Conservation (phyloP, 2,113 vertebrate species). For the Nansenia antarctica region DNA sequence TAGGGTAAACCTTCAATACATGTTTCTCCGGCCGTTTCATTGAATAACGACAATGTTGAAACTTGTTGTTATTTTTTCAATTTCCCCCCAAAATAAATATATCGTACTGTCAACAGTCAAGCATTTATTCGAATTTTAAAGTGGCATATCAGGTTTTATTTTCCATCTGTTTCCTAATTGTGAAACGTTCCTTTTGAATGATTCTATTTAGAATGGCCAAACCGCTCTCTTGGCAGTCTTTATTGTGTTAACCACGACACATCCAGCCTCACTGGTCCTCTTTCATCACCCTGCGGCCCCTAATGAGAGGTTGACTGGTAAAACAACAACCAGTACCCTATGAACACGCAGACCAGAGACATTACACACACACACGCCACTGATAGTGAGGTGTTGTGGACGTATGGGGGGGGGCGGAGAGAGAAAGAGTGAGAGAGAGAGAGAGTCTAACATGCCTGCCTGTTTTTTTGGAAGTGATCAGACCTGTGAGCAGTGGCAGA, state of each 20-base stretch:
- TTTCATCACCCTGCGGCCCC: conserved; percentile 52
- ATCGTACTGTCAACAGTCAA: not conserved
- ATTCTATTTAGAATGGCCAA: conserved; percentile 41
- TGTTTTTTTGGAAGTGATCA: conserved; percentile 12
- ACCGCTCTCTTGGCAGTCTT: conserved; percentile 42
- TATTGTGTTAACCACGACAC: conserved; percentile 55
- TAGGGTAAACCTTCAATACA: no score
- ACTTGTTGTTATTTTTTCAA: no score
- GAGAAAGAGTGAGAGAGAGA: not conserved
- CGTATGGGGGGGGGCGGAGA: not conserved
- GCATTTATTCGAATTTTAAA: not conserved
- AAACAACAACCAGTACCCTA: no score
- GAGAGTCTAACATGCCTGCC: not conserved
- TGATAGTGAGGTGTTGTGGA: conserved; percentile 11
- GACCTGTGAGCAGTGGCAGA: not conserved
- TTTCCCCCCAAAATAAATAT: no score
- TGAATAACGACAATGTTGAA: no score
- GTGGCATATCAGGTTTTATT: not conserved
- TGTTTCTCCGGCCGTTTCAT: no score
- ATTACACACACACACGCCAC: not conserved
- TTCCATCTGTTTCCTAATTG: conserved; percentile 9
- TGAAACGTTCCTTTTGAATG: conserved; percentile 30
- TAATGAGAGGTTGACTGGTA: conserved; percentile 42
- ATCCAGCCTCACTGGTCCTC: conserved; percentile 45
- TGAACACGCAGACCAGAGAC: conserved; percentile 19